phyloP scores from a whole-genome alignment of 1,140 invertebrate species.

The Anoplolepis gracilipes region DNA sequence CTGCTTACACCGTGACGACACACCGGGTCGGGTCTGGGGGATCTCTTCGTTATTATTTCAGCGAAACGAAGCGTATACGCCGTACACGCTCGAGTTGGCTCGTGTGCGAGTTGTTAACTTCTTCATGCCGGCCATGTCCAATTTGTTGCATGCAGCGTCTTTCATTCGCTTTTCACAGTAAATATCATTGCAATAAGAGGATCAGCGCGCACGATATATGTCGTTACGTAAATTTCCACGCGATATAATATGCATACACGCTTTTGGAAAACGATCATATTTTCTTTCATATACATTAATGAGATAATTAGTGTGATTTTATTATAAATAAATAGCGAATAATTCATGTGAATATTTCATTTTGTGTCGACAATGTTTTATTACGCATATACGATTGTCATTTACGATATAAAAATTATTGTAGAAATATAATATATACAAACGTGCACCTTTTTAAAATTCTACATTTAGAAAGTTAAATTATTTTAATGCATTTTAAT shows the following conservation, averaged over 20 bases:
- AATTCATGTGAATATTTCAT: background rate
- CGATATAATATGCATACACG: background rate
- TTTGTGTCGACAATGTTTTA: background rate
- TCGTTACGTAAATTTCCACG: conserved; percentile 48
- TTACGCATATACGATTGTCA: background rate
- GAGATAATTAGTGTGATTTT: background rate
- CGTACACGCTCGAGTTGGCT: conserved; percentile 60
- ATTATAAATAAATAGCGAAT: background rate
- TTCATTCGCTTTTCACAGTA: conserved; percentile 60
- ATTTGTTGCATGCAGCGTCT: conserved; percentile 60
- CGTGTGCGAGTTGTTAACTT: conserved; percentile 61
- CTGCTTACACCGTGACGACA: conserved; percentile 62
- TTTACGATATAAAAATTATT: background rate
- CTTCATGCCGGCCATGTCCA: conserved; percentile 48
- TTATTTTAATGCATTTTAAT: too few relatives aligned
- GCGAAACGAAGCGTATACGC: conserved; percentile 62
- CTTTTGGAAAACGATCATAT: background rate
- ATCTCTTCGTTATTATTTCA: conserved; percentile 64
- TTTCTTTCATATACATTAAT: background rate
- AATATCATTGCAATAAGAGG: conserved; percentile 53
- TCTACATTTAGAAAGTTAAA: background rate
- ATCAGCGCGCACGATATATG: background rate
- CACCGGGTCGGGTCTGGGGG: conserved; percentile 13
- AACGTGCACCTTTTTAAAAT: too few relatives aligned
- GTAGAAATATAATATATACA: background rate